These are phyloP conservation scores for Nomada flava DNA, from an alignment of 2,888 invertebrate species.

Conservation along the genomic window DNA sequence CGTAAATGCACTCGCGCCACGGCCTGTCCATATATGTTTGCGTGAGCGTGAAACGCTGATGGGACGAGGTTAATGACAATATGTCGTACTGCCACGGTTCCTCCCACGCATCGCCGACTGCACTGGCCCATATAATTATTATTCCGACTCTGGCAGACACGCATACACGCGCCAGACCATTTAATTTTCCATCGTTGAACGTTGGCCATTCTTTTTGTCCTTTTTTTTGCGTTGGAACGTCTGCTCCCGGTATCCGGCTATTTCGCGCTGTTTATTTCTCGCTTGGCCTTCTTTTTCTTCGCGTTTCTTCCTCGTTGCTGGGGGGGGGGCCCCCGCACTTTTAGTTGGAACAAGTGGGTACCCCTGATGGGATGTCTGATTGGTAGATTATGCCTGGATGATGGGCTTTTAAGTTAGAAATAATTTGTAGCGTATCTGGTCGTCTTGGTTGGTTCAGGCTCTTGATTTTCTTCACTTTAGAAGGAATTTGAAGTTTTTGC, in stretches of 20 bases:
- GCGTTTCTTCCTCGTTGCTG: not conserved
- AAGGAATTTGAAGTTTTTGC: too few species aligned
- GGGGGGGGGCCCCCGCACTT: not conserved
- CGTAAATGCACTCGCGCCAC: constrained; percentile 45
- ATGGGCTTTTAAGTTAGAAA: constrained; percentile 25
- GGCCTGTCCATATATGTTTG: constrained; percentile 4
- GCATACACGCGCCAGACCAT: constrained; percentile 41
- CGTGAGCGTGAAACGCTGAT: constrained; percentile 46
- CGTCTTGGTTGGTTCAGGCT: not conserved
- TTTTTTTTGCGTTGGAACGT: constrained; percentile 14
- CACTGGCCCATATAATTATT: constrained; percentile 74
- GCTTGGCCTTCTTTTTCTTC: not conserved
- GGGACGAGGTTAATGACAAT: constrained; percentile 74
- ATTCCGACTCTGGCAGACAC: constrained; percentile 56
- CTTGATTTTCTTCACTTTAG: too few species aligned
- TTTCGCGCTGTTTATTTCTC: constrained; percentile 27
- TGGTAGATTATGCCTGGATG: not conserved
- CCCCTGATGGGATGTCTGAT: not conserved
- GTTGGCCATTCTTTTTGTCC: not conserved
- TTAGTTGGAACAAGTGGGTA: not conserved
- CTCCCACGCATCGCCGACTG: constrained; percentile 66
- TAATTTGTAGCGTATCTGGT: not conserved
- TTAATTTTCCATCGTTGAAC: constrained; percentile 52
- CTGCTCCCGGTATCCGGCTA: constrained; percentile 25
- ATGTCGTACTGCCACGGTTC: constrained; percentile 56